phyloP scores from a whole-genome alignment of 2,113 vertebrate species.

The Murina feae region DNA sequence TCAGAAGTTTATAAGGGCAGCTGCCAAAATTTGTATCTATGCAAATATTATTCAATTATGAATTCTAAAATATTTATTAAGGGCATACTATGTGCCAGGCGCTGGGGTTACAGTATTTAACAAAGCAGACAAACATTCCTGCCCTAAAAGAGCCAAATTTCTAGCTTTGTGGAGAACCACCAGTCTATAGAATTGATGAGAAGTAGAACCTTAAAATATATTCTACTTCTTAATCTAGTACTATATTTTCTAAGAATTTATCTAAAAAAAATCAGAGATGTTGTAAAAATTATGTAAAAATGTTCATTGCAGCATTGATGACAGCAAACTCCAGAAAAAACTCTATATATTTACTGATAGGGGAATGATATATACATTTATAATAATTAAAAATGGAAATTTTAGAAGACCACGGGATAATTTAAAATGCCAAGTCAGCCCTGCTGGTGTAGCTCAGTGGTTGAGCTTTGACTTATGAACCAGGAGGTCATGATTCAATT shows the following conservation, averaged over 20 bases:
- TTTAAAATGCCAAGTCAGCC: background rate
- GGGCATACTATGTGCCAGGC: background rate
- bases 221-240: background rate
- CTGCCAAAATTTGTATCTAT: background rate
- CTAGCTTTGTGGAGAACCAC: background rate
- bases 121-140: background rate
- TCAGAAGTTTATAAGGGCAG: background rate
- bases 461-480: too few species aligned
- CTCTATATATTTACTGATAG: background rate
- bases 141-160: background rate
- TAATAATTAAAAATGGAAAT: background rate
- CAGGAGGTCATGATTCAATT: too few species aligned
- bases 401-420: background rate
- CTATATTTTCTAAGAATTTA: background rate
- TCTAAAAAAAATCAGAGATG: background rate
- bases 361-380: background rate
- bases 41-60: background rate
- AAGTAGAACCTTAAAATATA: background rate
- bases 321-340: background rate
- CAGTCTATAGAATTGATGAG: background rate
- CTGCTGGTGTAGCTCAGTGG: too few species aligned
- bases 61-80: slow-evolving; percentile 27
- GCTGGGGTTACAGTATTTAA: background rate
- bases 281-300: background rate
- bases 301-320: background rate